Evolutionary conservation across 1,140 invertebrate genomes (phyloP), one percentile per base, ranked within the genome.

Genomic region (Pararge aegeria): DNA sequence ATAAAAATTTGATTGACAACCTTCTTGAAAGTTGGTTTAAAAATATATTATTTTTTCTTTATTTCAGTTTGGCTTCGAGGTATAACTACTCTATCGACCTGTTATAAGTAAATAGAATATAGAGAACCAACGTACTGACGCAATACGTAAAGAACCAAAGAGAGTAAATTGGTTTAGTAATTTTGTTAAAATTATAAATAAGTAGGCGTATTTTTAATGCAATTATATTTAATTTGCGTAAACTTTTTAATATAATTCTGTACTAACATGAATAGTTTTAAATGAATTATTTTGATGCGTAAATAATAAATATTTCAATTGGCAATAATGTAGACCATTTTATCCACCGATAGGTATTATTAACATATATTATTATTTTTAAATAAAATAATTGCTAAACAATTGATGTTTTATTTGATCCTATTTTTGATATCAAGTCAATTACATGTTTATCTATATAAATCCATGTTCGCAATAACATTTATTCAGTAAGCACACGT

Each of bases 1-100:
- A n/a, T n/a, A n/a, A n/a, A n/a, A n/a, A n/a, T n/a, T n/a, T n/a
- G n/a, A n/a, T n/a, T n/a, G n/a, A n/a, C 7, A 24, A 4, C 24
- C 2, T 7, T 2, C 29, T 30, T 30, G 9, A 30, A 30, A 1
- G 10, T 30, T 30, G 29, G 10, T 7, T 5, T 30, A 30, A 30
- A 30, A 7, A 30, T 7, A 30, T 6, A 30, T 10, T 46, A 38
- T 5, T 4, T 34, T 40, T 48, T 54, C 60, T 61, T 68, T 18
- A n/a, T 75, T 75, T 54, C 67, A 73, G 73, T 74, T 71, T 42
- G 70, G 64, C 29, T 62, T 73, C 50, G 13, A 30, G 2, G 34
- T 63, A 15, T 69, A 54, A 49, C 6, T 19, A 29, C 5, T 34
- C 12, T 27, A 30, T 2, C 16, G 7, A 16, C 9, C n/a, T 12